phyloP scores from a whole-genome alignment of 2,888 invertebrate genomes.

The Lithosia quadra region DNA sequence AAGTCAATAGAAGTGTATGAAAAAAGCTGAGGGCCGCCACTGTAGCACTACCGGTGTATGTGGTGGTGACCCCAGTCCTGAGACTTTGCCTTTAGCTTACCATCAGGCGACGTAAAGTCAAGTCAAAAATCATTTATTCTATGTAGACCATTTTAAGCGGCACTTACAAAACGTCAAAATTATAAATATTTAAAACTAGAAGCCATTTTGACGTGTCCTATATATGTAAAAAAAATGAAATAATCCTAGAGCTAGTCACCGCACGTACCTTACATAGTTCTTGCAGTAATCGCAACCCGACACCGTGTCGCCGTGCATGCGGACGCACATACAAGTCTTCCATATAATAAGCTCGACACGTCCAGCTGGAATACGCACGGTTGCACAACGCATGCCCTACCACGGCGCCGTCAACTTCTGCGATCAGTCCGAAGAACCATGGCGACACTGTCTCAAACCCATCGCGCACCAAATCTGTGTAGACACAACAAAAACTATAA shows the following conservation, averaged over 20 bases:
- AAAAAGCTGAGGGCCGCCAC: too few species aligned
- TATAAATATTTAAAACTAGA: too few species aligned
- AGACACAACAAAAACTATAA: background rate
- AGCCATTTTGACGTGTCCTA: too few species aligned
- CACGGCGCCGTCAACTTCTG: constrained; percentile 79
- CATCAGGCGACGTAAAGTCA: too few species aligned
- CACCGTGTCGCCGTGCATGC: constrained; percentile 86
- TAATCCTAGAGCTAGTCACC: too few species aligned
- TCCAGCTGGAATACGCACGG: constrained; percentile 94
- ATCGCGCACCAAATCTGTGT: constrained; percentile 88
- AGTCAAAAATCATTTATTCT: too few species aligned
- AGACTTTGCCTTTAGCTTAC: too few species aligned
- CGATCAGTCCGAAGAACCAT: constrained; percentile 89
- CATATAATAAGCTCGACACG: constrained; percentile 92
- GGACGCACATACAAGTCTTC: constrained; percentile 95
- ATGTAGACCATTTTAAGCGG: too few species aligned
- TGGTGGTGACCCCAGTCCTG: too few species aligned
- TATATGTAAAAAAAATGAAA: too few species aligned
- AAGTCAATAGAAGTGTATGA: background rate
- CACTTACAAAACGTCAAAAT: too few species aligned
- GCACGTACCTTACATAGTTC: constrained; percentile 59
- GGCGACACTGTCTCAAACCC: constrained; percentile 89
- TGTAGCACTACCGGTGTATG: too few species aligned
- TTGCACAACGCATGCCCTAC: constrained; percentile 94
- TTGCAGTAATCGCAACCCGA: constrained; percentile 88